A percentile compares a stretch with the other conserved stretches of the same genome.
These are phyloP conservation scores for Halocynthia roretzi DNA, from an alignment of 23 tunicate genomes.

Conservation along the genomic window DNA sequence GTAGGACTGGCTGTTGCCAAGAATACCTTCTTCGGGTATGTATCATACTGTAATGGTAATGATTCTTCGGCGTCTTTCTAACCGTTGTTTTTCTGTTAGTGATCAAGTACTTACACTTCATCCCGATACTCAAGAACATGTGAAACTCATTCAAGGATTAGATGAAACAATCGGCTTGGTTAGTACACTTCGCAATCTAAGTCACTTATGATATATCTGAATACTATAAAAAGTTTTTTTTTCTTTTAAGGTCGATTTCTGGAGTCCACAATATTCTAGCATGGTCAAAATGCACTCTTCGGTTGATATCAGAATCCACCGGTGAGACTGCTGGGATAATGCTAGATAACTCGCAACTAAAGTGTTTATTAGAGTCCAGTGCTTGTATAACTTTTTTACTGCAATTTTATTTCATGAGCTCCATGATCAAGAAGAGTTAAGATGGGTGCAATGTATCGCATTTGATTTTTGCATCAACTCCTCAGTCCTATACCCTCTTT, in stretches of 20 bases:
- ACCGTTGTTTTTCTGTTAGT: slow-evolving; percentile 16
- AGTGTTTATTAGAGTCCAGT: background rate
- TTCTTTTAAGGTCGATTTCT: slow-evolving; percentile 51
- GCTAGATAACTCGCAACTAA: background rate
- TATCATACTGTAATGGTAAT: background rate
- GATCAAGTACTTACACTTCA: slow-evolving; percentile 65
- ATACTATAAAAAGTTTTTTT: background rate
- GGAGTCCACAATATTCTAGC: slow-evolving; percentile 50
- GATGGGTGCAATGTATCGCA: too few relatives aligned
- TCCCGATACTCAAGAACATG: slow-evolving; percentile 34
- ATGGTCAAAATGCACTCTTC: slow-evolving; percentile 8
- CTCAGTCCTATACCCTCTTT: too few relatives aligned
- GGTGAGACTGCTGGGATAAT: slow-evolving; percentile 21
- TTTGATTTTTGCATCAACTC: too few relatives aligned
- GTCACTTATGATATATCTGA: background rate
- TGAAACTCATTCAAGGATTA: slow-evolving; percentile 32
- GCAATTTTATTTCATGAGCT: background rate
- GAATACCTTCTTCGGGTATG: slow-evolving; percentile 24
- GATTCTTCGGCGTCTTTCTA: too few relatives aligned
- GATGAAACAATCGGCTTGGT: background rate
- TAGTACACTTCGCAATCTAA: too few relatives aligned
- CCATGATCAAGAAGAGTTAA: too few relatives aligned
- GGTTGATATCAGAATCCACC: slow-evolving; percentile 46
- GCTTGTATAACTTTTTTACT: background rate
- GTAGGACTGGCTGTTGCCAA: slow-evolving; percentile 35